Evolutionary conservation across 1,140 invertebrate species (phyloP).

Genomic region (Elysia chlorotica): DNA sequence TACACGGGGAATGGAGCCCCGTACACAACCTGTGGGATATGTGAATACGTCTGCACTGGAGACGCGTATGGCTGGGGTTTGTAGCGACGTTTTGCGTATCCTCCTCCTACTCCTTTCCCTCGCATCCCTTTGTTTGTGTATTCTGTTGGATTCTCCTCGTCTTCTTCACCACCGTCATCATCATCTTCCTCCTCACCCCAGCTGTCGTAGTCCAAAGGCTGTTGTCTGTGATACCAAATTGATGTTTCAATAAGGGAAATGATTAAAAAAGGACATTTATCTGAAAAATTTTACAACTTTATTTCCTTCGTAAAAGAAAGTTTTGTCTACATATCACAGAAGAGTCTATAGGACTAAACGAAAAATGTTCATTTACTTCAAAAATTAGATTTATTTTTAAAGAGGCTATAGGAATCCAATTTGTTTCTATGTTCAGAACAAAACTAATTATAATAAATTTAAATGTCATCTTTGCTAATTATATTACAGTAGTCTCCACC

Average conservation of each 20-base stretch:
- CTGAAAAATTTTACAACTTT: not conserved
- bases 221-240: not conserved
- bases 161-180: conserved; percentile 11
- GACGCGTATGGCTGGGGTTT: conserved; percentile 31
- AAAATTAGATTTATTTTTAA: not conserved
- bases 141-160: not conserved
- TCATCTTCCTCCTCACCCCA: conserved; percentile 34
- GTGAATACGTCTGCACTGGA: not conserved
- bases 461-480: too few relatives aligned
- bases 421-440: too few relatives aligned
- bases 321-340: not conserved
- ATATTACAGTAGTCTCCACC: too few relatives aligned
- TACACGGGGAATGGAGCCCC: conserved; percentile 20
- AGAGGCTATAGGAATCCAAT: not conserved
- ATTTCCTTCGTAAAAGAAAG: too few relatives aligned
- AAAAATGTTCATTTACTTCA: too few relatives aligned
- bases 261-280: not conserved
- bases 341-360: not conserved
- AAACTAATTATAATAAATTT: too few relatives aligned
- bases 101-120: not conserved
- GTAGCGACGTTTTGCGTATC: conserved; percentile 1
- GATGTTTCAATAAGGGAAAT: not conserved
- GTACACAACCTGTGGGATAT: conserved; percentile 11
- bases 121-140: not conserved
- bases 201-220: conserved; percentile 33